Percentiles rank a stretch among this genome's conserved stretches.
These are phyloP conservation scores for Bagarius yarrelli DNA, from an alignment of 2,113 vertebrate genomes.

Conservation along the genomic window DNA sequence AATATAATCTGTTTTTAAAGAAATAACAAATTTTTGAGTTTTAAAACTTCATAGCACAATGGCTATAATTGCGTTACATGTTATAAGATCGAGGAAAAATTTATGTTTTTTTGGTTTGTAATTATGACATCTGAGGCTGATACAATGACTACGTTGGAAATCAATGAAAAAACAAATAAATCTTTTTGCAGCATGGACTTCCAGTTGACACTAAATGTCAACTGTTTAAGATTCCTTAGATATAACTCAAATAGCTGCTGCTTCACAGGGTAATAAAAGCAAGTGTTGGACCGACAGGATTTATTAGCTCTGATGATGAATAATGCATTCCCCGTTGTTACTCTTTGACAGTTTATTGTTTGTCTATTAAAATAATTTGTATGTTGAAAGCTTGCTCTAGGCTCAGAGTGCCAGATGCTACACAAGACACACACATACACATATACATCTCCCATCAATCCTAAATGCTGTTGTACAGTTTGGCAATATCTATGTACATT, in stretches of 20 bases:
- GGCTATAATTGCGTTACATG: too few relatives aligned
- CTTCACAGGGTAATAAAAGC: neutral
- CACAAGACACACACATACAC: slow-evolving; percentile 1
- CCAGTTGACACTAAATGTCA: neutral
- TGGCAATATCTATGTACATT: neutral
- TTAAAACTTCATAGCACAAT: too few relatives aligned
- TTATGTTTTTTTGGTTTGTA: too few relatives aligned
- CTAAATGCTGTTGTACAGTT: neutral
- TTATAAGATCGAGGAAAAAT: too few relatives aligned
- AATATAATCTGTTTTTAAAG: too few relatives aligned
- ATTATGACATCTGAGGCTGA: neutral
- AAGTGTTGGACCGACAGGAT: neutral
- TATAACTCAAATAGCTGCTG: neutral
- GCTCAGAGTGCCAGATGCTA: slow-evolving; percentile 21
- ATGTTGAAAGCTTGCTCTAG: slow-evolving; percentile 15
- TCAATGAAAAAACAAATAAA: neutral
- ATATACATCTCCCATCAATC: neutral
- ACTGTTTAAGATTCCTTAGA: neutral
- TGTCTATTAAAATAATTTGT: slow-evolving; percentile 26
- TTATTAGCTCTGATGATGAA: slow-evolving; percentile 4
- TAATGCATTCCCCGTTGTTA: neutral
- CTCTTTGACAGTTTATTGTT: neutral
- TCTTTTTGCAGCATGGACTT: neutral
- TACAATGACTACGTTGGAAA: neutral
- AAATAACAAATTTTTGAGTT: too few relatives aligned